A percentile compares a stretch with the other conserved stretches of the same genome.
Conservation (phyloP, 1,140 invertebrate genomes). For the Tetragonula clypearis region DNA sequence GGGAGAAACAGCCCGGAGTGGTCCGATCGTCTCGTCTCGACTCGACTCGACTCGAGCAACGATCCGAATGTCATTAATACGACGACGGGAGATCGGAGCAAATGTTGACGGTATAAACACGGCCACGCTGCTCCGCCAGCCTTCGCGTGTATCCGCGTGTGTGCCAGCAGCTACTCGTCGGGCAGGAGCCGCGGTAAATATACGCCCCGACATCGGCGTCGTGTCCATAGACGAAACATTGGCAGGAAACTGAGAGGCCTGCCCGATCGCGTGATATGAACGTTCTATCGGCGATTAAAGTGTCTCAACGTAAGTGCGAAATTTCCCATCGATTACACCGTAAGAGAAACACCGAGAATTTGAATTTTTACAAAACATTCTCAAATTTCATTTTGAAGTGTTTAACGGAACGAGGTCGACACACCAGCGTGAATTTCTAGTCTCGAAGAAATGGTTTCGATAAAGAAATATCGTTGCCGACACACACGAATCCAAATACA, state of each 20-base stretch:
- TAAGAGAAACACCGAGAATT: too few species aligned
- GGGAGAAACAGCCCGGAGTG: slow-evolving; percentile 6
- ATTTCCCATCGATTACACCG: background rate
- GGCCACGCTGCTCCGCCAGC: slow-evolving; percentile 10
- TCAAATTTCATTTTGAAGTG: too few species aligned
- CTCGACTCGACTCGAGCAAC: slow-evolving; percentile 27
- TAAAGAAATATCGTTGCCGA: too few species aligned
- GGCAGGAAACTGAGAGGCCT: background rate
- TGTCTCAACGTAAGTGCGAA: background rate
- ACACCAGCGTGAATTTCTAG: too few species aligned
- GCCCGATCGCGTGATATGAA: background rate
- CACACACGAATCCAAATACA: too few species aligned
- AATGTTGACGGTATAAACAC: slow-evolving; percentile 68
- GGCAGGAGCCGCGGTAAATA: slow-evolving; percentile 58
- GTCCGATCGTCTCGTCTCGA: slow-evolving; percentile 17
- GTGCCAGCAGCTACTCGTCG: slow-evolving; percentile 53
- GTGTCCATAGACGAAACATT: slow-evolving; percentile 12
- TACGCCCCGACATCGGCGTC: slow-evolving; percentile 42
- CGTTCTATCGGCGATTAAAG: background rate
- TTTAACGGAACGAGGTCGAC: too few species aligned
- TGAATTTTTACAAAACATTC: too few species aligned
- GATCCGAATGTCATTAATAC: slow-evolving; percentile 62
- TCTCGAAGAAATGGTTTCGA: too few species aligned
- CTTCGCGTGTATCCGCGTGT: slow-evolving; percentile 39
- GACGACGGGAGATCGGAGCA: slow-evolving; percentile 43